These are phyloP conservation scores for Oreochromis aureus DNA, from an alignment of 2,113 vertebrate genomes.

Conservation along the genomic window DNA sequence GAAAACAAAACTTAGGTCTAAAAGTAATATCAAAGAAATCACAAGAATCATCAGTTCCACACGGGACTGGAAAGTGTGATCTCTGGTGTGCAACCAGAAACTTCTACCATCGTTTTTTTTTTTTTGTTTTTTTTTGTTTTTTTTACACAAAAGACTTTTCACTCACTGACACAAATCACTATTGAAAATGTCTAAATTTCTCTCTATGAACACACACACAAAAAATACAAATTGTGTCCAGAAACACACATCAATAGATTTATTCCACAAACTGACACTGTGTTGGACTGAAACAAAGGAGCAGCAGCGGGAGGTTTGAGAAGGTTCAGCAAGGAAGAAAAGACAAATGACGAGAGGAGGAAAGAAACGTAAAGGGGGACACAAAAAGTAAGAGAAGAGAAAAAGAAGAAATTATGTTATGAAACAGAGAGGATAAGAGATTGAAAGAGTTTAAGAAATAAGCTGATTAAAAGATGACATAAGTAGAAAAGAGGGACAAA, in stretches of 20 bases:
- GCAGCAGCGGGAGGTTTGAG: not conserved
- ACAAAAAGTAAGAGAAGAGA: not conserved
- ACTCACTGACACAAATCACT: not conserved
- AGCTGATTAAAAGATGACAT: not conserved
- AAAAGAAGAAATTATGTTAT: not conserved
- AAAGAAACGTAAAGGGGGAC: not conserved
- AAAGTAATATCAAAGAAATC: not conserved
- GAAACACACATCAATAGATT: not conserved
- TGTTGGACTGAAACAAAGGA: not conserved
- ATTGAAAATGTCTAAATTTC: not conserved
- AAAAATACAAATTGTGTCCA: not conserved
- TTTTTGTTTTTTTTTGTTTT: rapidly evolving
- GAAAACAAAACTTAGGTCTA: not conserved
- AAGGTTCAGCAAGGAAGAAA: not conserved
- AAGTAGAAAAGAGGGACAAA: not conserved
- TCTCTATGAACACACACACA: not conserved
- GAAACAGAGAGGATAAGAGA: not conserved
- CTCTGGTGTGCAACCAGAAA: not conserved
- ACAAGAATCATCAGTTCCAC: not conserved
- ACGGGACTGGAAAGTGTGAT: not conserved
- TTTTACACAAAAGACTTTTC: not conserved
- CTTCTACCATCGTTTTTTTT: not conserved
- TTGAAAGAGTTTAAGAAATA: not conserved
- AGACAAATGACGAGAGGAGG: not conserved
- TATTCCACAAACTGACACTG: not conserved